Base-by-base conservation (phyloP, 2,113 vertebrate species). In the Epinephelus moara region DNA sequence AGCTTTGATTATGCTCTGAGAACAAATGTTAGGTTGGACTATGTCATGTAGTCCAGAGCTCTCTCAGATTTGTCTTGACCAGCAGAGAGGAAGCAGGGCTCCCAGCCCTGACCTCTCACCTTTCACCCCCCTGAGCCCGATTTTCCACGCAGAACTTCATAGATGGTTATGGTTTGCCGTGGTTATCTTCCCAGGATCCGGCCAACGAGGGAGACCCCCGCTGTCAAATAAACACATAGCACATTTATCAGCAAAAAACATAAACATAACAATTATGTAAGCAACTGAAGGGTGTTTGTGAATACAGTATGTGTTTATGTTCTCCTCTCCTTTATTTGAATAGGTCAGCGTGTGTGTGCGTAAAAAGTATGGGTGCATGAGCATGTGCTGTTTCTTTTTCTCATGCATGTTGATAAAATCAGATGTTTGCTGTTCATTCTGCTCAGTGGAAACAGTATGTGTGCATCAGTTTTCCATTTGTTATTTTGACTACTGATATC, bases 171-270 rank as follows among this genome's bases (percentile, higher is more conserved):
- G 68, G 81, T 77, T 83, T 71, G 64, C 6, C 56, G 59, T 87
- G 76, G 75, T 83, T 85, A 86, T 93, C 93, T 93, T 94, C 91
- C 90, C 93, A 94, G 87, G 91, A 81, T 85, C 88, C 27, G 4
- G 53, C 55, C 60, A 70, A 62, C 6, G 33, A 72, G 66, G 70
- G 63, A 72, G 33, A 62, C 68, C 88, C 74, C 75, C 63, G 12
- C 27, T 18, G n/a, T 86, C 68, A 86, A 81, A 76, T 93, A 94
- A 90, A 93, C 91, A 91, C 64, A 80, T 67, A 25, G 66, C 81
- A 73, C 85, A 91, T 91, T 89, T 85, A 90, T 91, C 93, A 90
- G 85, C 64, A 55, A 63, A 68, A 79, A 19, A 40, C 33, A 82
- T 90, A 93, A 92, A 93, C 93, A 88, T 17, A 12, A 40, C 25